These are phyloP conservation scores for Bombus turneri DNA, from an alignment of 1,140 invertebrate species.

Conservation along the genomic window DNA sequence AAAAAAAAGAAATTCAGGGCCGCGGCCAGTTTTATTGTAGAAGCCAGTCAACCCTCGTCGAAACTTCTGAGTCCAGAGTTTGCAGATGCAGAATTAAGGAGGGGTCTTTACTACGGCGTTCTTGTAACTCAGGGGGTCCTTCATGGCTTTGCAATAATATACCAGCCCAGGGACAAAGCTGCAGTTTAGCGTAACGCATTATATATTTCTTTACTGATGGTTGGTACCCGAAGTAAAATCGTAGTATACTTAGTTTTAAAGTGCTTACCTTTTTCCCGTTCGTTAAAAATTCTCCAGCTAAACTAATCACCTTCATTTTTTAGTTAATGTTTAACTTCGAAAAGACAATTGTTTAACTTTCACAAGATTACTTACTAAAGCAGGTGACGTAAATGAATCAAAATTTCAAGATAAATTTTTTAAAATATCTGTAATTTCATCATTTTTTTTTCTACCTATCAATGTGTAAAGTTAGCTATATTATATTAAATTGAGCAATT, in stretches of 20 bases:
- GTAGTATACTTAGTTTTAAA: slow-evolving; percentile 70
- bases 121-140: slow-evolving; percentile 52
- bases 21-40: slow-evolving; percentile 44
- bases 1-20: slow-evolving; percentile 45
- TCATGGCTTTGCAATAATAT: slow-evolving; percentile 73
- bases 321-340: background rate
- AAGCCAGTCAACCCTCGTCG: slow-evolving; percentile 40
- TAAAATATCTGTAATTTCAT: too few relatives aligned
- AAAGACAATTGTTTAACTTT: too few relatives aligned
- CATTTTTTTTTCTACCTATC: too few relatives aligned
- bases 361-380: too few relatives aligned
- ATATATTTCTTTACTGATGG: slow-evolving; percentile 68
- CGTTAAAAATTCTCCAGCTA: background rate
- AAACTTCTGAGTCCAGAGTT: slow-evolving; percentile 32
- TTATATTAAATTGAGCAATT: too few relatives aligned
- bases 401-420: too few relatives aligned
- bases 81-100: slow-evolving; percentile 50
- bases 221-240: slow-evolving; percentile 77
- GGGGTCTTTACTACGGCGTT: slow-evolving; percentile 30
- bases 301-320: background rate
- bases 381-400: too few relatives aligned
- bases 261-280: slow-evolving; percentile 59
- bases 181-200: slow-evolving; percentile 71
- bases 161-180: slow-evolving; percentile 78
- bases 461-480: too few relatives aligned